Base-by-base conservation (phyloP, 2,888 invertebrate species). In the Noctua pronuba region DNA sequence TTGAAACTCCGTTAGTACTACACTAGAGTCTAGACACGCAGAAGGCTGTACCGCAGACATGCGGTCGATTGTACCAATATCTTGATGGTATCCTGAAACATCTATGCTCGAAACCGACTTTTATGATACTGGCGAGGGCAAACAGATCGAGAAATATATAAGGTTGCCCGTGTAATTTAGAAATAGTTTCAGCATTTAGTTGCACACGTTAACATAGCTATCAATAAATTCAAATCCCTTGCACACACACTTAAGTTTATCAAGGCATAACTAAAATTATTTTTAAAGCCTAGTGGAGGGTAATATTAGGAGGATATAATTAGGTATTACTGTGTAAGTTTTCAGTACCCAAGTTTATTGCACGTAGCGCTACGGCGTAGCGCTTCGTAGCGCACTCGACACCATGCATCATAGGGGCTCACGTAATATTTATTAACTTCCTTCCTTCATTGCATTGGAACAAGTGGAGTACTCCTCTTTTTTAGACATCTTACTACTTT, bases 291-390 rank as follows among this genome's bases (percentile, higher is more conserved):
- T 18, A 38, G 2, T 62, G 5, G 0, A 55, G 13, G 13, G 11
- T 55, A n/a, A 55, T 55, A 55, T 11, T 52, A n/a, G 1, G n/a
- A 49, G 52, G 52, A n/a, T 52, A 55, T n/a, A 55, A 55, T 55
- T 55, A n/a, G 24, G 1, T 55, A 60, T 60, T 10, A 38, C 24
- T 24, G 31, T 52, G 31, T 11, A 55, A 13, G 28, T 62, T 44
- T 62, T 24, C 7, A 18, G 62, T 31, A 31, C 18, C 13, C 1
- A 73, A 73, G 60, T 74, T 24, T 28, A 18, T 46, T 62, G 31
- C 38, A 49, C 21, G 18, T 62, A 31, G 31, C 18, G 75, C 69
- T 68, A 68, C 69, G 79, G 21, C 76, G 75, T 64, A 75, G 75
- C 41, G 28, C 18, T 58, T 18, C 77, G 65, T 75, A 64, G 75